Conservation (phyloP, 2,797 vertebrate species). For the Fundulus diaphanus region DNA sequence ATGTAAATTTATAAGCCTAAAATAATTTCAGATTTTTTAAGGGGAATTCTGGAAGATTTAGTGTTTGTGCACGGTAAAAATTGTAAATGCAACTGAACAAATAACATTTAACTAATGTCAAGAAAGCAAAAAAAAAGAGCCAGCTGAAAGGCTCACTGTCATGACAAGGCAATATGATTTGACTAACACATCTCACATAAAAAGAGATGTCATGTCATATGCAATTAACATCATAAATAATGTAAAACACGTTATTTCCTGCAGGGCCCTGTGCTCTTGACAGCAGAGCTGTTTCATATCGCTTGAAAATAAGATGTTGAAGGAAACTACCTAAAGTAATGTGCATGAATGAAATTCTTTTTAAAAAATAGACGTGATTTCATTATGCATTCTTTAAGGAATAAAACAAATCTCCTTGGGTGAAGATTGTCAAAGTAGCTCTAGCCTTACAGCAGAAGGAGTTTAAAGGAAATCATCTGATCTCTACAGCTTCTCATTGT, state of each 20-base stretch:
- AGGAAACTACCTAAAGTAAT: constrained; percentile 31
- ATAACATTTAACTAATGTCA: not conserved
- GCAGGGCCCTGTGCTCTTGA: constrained; percentile 16
- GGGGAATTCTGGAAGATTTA: not conserved
- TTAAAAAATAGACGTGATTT: constrained; percentile 35
- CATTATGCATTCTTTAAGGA: constrained; percentile 34
- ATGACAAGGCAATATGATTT: constrained; percentile 41
- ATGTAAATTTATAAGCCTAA: not conserved
- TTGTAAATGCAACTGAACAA: not conserved
- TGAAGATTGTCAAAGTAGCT: constrained; percentile 19
- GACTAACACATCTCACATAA: constrained; percentile 33
- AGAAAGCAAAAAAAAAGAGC: constrained; percentile 8
- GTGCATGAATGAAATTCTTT: constrained; percentile 34
- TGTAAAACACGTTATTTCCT: constrained; percentile 35
- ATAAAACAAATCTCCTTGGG: constrained; percentile 1
- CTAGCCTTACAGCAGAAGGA: constrained; percentile 18
- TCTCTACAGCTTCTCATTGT: constrained; percentile 15
- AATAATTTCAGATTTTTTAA: not conserved
- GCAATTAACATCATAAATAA: constrained; percentile 41
- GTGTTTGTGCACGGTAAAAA: not conserved
- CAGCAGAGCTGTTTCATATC: constrained; percentile 32
- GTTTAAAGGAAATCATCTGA: constrained; percentile 35
- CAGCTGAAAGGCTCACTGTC: constrained; percentile 14
- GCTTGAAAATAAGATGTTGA: constrained; percentile 36
- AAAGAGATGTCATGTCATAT: constrained; percentile 37